phyloP scores from a whole-genome alignment of 2,113 vertebrate species.

The Talpa occidentalis region DNA sequence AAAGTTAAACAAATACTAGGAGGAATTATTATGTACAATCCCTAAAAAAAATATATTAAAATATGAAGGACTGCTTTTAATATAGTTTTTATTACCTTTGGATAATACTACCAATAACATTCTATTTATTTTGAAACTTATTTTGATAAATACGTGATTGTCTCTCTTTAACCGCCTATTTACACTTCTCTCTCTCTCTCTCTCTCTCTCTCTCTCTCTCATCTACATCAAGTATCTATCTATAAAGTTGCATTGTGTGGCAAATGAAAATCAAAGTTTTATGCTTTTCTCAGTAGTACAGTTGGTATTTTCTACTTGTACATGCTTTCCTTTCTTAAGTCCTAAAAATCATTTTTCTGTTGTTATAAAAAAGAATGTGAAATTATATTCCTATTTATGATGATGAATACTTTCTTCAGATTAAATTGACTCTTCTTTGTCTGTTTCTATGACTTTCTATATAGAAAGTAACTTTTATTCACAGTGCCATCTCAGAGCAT shows the following conservation, averaged over 20 bases:
- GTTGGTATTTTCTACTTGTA: background rate
- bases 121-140: background rate
- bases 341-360: background rate
- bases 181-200: too few species aligned
- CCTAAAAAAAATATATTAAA: background rate
- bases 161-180: background rate
- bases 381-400: background rate
- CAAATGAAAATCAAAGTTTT: background rate
- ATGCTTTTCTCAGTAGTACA: background rate
- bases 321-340: background rate
- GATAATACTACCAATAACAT: background rate
- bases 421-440: background rate
- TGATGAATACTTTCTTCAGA: background rate
- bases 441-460: background rate
- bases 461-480: background rate
- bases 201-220: too few species aligned
- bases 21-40: background rate
- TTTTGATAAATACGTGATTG: background rate
- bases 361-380: background rate
- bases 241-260: background rate
- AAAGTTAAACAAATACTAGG: background rate
- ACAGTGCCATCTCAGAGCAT: background rate
- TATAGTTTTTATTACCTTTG: background rate
- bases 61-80: background rate
- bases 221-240: background rate